phyloP scores from a whole-genome alignment of 2,888 invertebrate genomes.

The Scrobipalpa costella region DNA sequence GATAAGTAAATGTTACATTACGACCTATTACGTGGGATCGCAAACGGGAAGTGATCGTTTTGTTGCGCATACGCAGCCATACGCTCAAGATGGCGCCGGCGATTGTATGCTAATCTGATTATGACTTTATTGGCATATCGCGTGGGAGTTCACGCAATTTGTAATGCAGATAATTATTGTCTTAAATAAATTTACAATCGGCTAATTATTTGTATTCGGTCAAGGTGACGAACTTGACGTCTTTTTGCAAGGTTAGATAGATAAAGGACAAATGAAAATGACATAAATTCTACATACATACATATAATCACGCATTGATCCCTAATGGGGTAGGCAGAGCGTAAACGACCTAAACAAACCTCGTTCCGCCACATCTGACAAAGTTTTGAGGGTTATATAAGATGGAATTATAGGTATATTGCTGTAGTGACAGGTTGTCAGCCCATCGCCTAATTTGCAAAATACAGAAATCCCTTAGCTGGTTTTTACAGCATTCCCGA shows the following conservation, averaged over 20 bases:
- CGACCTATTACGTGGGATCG: conserved; percentile 31
- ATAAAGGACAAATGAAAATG: not conserved
- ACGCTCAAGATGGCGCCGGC: conserved; percentile 49
- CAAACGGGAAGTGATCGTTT: conserved; percentile 62
- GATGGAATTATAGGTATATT: too few relatives aligned
- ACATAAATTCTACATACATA: not conserved
- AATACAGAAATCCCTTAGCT: too few relatives aligned
- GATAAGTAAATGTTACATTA: conserved; percentile 16
- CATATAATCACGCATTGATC: too few relatives aligned
- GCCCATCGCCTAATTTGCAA: too few relatives aligned
- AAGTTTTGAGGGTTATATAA: too few relatives aligned
- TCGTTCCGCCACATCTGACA: too few relatives aligned
- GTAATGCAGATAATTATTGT: conserved; percentile 29
- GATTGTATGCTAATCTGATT: conserved; percentile 70
- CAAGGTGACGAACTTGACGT: not conserved
- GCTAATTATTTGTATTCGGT: conserved; percentile 4
- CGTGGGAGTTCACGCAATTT: conserved; percentile 57
- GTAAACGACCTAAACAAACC: too few relatives aligned
- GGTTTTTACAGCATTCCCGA: too few relatives aligned
- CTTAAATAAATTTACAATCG: not conserved
- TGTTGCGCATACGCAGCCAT: conserved; percentile 57
- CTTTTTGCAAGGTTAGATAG: not conserved
- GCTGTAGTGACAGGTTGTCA: too few relatives aligned
- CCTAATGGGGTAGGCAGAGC: too few relatives aligned
- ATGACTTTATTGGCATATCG: conserved; percentile 58